phyloP scores from a whole-genome alignment of 1,140 invertebrate species.

The Odontomachus brunneus region DNA sequence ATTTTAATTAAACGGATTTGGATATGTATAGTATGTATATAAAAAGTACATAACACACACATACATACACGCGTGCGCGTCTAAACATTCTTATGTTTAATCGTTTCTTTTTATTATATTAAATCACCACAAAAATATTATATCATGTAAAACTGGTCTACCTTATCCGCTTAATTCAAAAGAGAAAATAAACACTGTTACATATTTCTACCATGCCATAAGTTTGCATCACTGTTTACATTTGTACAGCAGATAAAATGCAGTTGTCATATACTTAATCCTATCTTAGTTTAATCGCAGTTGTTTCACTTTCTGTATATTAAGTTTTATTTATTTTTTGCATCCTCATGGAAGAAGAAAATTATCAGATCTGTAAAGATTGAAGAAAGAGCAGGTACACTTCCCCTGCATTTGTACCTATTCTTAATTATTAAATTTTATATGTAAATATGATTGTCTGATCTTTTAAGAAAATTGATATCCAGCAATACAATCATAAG shows the following conservation, averaged over 20 bases:
- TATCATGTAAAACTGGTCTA: slow-evolving; percentile 58
- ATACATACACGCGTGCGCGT: slow-evolving; percentile 5
- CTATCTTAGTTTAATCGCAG: slow-evolving; percentile 59
- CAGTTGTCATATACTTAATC: slow-evolving; percentile 59
- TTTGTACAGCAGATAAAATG: slow-evolving; percentile 65
- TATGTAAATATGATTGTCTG: slow-evolving; percentile 70
- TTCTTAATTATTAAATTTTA: slow-evolving; percentile 67
- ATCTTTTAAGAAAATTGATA: slow-evolving; percentile 50
- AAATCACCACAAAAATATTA: slow-evolving; percentile 64
- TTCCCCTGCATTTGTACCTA: slow-evolving; percentile 63
- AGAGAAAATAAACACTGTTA: slow-evolving; percentile 66
- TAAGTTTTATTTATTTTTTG: slow-evolving; percentile 72
- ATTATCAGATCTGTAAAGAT: slow-evolving; percentile 60
- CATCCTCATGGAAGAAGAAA: slow-evolving; percentile 44
- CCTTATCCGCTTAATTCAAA: slow-evolving; percentile 42
- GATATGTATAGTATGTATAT: slow-evolving; percentile 74
- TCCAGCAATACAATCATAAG: slow-evolving; percentile 40
- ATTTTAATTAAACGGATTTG: slow-evolving; percentile 68
- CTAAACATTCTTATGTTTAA: slow-evolving; percentile 62
- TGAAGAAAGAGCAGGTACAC: slow-evolving; percentile 28
- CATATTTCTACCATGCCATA: slow-evolving; percentile 70
- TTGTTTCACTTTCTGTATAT: slow-evolving; percentile 63
- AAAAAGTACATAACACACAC: slow-evolving; percentile 63
- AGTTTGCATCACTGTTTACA: slow-evolving; percentile 61
- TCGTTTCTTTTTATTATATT: slow-evolving; percentile 67